Percentiles rank a stretch among this genome's conserved stretches.
These are phyloP conservation scores for Ceuthmochares aereus DNA, from an alignment of 2,113 vertebrate species.

Conservation along the genomic window DNA sequence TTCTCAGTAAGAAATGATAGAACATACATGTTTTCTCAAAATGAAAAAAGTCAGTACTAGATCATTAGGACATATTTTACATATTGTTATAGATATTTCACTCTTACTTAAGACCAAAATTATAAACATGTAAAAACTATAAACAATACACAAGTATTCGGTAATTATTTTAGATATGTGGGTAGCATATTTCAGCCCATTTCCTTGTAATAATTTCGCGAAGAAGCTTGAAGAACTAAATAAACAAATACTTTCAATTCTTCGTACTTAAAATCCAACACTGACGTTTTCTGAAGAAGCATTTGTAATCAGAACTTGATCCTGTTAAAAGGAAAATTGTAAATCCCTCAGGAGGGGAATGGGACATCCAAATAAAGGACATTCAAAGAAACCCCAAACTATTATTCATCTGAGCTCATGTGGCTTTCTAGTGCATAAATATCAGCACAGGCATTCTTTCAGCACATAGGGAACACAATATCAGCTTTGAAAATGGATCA, in stretches of 20 bases:
- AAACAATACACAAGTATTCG: not conserved
- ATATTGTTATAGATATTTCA: not conserved
- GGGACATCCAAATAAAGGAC: not conserved
- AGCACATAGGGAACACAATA: not conserved
- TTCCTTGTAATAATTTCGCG: not conserved
- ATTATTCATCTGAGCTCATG: not conserved
- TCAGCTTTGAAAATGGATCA: not conserved
- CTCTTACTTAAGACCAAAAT: not conserved
- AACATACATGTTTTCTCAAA: not conserved
- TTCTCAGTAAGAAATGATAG: not conserved
- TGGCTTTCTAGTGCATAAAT: not conserved
- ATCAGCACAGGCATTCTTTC: not conserved
- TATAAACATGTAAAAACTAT: not conserved
- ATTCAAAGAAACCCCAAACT: not conserved
- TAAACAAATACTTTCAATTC: not conserved
- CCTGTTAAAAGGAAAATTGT: not conserved
- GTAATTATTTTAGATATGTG: not conserved
- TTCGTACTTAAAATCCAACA: not conserved
- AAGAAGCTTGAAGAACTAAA: not conserved
- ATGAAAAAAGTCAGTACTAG: not conserved
- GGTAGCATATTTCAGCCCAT: not conserved
- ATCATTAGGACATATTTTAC: not conserved
- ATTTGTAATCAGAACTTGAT: not conserved
- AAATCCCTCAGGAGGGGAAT: not conserved
- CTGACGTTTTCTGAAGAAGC: not conserved